A percentile compares a stretch with the other conserved stretches of the same genome.
Conservation (phyloP, 2,113 vertebrate genomes). For the Menidia beryllina region DNA sequence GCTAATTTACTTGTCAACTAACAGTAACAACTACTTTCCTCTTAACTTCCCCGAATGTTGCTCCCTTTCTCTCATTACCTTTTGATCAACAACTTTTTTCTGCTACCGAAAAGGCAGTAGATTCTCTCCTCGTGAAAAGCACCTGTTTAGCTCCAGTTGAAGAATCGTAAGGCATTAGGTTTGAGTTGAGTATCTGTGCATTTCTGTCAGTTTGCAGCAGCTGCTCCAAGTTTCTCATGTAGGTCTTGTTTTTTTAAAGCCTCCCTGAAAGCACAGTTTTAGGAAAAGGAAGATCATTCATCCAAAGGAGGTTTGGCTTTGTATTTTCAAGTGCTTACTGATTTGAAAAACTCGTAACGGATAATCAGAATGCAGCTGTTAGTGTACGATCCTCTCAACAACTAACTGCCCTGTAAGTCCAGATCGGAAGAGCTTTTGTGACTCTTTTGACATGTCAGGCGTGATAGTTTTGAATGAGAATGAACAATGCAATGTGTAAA, state of each 20-base stretch:
- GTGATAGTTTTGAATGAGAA: no score
- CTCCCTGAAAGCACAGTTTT: constrained; percentile 20
- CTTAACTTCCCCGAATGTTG: not conserved
- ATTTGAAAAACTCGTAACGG: constrained; percentile 22
- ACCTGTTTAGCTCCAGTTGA: constrained; percentile 31
- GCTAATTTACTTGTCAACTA: constrained; percentile 72
- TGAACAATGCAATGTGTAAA: no score
- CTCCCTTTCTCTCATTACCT: constrained; percentile 13
- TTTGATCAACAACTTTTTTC: constrained; percentile 24
- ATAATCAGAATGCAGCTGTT: constrained; percentile 34
- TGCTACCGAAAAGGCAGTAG: constrained; percentile 30
- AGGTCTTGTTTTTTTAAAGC: constrained; percentile 9
- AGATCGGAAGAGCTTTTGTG: not conserved
- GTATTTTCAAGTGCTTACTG: constrained; percentile 3
- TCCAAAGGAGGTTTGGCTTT: not conserved
- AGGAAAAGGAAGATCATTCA: constrained; percentile 9
- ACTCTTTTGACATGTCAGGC: no score
- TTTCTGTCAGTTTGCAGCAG: constrained; percentile 17
- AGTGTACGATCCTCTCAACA: constrained; percentile 20
- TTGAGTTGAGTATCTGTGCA: constrained; percentile 28
- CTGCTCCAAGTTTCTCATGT: constrained; percentile 16
- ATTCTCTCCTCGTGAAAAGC: constrained; percentile 27
- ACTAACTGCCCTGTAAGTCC: constrained; percentile 39
- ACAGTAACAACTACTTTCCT: constrained; percentile 25
- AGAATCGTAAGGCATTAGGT: constrained; percentile 13